phyloP scores from a whole-genome alignment of 1,140 invertebrate species.

The Leptinotarsa texana region DNA sequence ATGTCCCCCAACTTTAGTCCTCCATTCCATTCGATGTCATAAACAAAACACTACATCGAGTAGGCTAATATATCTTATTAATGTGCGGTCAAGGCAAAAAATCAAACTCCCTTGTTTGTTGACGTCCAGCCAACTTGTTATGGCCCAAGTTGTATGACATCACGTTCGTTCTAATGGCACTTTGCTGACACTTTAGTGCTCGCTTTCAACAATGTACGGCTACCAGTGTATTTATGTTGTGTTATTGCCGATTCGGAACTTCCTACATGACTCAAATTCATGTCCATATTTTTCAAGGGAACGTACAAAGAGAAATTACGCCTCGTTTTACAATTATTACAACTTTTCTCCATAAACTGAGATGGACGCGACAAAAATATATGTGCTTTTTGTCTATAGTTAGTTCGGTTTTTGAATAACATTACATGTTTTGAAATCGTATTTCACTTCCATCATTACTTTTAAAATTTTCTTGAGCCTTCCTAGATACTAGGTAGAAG shows the following conservation, averaged over 20 bases:
- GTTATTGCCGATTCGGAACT: slow-evolving; percentile 28
- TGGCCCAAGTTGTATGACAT: slow-evolving; percentile 31
- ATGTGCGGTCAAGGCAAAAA: slow-evolving; percentile 34
- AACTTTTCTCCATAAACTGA: too few species aligned
- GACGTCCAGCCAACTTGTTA: slow-evolving; percentile 35
- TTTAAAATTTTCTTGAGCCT: too few species aligned
- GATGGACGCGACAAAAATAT: too few species aligned
- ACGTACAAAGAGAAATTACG: too few species aligned
- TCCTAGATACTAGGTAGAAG: too few species aligned
- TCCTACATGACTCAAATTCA: slow-evolving; percentile 23
- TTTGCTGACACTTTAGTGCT: slow-evolving; percentile 35
- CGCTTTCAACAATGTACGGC: slow-evolving; percentile 21
- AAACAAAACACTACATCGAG: slow-evolving; percentile 37
- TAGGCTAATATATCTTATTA: slow-evolving; percentile 40
- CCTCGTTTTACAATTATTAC: too few species aligned
- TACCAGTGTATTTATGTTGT: slow-evolving; percentile 23
- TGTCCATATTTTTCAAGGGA: slow-evolving; percentile 8
- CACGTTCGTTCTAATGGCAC: slow-evolving; percentile 31
- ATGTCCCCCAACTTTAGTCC: slow-evolving; percentile 22
- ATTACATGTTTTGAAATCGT: too few species aligned
- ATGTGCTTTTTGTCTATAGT: too few species aligned
- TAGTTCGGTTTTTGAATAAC: too few species aligned
- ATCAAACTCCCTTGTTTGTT: slow-evolving; percentile 40
- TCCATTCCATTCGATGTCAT: slow-evolving; percentile 22
- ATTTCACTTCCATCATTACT: too few species aligned